These are phyloP conservation scores for Chitala chitala DNA, from an alignment of 2,113 vertebrate species.

Conservation along the genomic window DNA sequence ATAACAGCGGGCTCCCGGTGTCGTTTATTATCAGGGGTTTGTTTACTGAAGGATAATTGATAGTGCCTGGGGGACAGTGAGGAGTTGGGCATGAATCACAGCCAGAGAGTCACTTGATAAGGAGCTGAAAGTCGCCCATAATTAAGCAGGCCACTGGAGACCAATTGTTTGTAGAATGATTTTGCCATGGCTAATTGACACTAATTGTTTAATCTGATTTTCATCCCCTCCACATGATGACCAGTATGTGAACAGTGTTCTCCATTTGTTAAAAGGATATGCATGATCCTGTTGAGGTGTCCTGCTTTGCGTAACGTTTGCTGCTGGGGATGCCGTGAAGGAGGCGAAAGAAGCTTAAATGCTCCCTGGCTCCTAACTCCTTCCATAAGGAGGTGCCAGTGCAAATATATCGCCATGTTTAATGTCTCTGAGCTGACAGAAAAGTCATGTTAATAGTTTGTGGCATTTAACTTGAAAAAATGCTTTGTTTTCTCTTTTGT, in stretches of 20 bases:
- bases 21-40: conserved; percentile 78
- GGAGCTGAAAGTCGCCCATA: conserved; percentile 92
- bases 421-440: no score
- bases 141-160: conserved; percentile 98
- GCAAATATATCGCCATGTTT: no score
- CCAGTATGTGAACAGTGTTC: conserved; percentile 45
- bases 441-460: no score
- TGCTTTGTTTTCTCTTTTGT: no score
- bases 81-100: conserved; percentile 94
- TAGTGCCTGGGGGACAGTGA: conserved; percentile 84
- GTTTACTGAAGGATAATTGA: conserved; percentile 96
- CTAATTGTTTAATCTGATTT: conserved; percentile 99
- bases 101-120: conserved; percentile 81
- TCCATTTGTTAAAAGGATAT: conserved; percentile 23
- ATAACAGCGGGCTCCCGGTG: conserved; percentile 65
- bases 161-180: conserved; percentile 98
- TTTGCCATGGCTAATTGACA: conserved; percentile 98
- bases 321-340: no score
- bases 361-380: no score
- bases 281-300: no score
- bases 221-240: conserved; percentile 67
- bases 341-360: no score
- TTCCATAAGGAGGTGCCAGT: no score
- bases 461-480: no score
- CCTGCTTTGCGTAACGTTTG: neutral